Evolutionary conservation across 2,797 vertebrate genomes (phyloP).

Genomic region (Chaetodon trifasciatus): DNA sequence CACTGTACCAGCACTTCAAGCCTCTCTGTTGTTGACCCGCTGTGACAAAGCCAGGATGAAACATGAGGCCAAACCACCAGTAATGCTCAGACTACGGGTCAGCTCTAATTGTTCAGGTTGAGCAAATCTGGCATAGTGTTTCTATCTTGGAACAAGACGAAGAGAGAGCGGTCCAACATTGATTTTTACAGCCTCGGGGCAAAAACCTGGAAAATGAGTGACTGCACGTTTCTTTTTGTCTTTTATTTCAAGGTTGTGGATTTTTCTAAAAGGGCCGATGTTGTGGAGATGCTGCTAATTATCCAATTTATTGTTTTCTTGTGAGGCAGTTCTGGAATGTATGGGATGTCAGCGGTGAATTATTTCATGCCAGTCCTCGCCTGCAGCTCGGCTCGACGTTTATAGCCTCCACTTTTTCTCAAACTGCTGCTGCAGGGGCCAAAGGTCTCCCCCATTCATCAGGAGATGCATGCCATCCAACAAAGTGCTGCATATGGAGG

Average conservation of each 20-base stretch:
- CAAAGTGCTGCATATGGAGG: constrained; percentile 76
- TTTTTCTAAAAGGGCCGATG: constrained; percentile 8
- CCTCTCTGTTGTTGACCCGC: constrained; percentile 8
- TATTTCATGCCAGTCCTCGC: constrained; percentile 30
- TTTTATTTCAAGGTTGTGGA: background rate
- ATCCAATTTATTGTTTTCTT: constrained; percentile 26
- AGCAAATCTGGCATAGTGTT: constrained; percentile 58
- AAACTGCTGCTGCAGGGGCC: constrained; percentile 62
- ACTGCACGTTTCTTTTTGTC: constrained; percentile 25
- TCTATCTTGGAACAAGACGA: constrained; percentile 48
- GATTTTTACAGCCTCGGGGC: constrained; percentile 48
- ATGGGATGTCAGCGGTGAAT: constrained; percentile 29
- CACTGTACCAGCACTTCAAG: constrained; percentile 14
- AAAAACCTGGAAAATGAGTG: constrained; percentile 44
- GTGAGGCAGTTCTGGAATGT: background rate
- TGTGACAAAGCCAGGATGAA: constrained; percentile 34
- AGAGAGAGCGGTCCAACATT: constrained; percentile 52
- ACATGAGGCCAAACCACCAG: constrained; percentile 49
- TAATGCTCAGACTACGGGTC: constrained; percentile 55
- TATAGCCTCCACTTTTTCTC: constrained; percentile 54
- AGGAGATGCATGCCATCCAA: constrained; percentile 60
- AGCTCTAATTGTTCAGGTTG: constrained; percentile 71
- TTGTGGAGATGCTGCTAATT: constrained; percentile 19
- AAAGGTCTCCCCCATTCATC: constrained; percentile 79
- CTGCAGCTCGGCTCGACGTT: constrained; percentile 46